phyloP scores from a whole-genome alignment of 2,113 vertebrate genomes.

The Motacilla tschutschensis region DNA sequence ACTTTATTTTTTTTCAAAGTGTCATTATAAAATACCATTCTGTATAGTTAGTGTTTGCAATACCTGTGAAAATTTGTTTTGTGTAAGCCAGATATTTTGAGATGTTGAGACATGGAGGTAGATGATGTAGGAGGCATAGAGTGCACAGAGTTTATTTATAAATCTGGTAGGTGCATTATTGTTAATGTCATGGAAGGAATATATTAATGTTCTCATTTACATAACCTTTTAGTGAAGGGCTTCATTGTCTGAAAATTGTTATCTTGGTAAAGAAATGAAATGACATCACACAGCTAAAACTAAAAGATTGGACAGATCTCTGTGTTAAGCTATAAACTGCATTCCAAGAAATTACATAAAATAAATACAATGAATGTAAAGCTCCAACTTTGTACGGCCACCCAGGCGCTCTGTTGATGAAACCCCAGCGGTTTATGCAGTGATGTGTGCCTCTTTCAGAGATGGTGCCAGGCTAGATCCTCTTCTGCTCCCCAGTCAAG shows the following conservation, averaged over 20 bases:
- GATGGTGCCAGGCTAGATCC: neutral
- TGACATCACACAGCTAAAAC: neutral
- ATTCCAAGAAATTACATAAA: conserved; percentile 17
- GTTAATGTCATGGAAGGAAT: neutral
- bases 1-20: neutral
- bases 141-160: neutral
- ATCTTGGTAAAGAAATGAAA: neutral
- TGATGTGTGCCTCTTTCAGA: neutral
- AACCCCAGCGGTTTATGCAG: neutral
- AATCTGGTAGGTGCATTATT: neutral
- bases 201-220: neutral
- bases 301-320: neutral
- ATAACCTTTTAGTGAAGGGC: neutral
- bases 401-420: neutral
- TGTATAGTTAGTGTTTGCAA: neutral
- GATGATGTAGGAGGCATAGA: neutral
- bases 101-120: neutral
- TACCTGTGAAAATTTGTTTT: neutral
- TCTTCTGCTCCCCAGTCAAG: neutral
- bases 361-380: neutral
- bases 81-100: neutral
- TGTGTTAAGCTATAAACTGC: neutral
- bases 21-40: neutral
- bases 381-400: neutral
- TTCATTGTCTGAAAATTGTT: neutral